These are phyloP conservation scores for Pseudachorutes palmiensis DNA, from an alignment of 1,140 invertebrate genomes.

Conservation along the genomic window DNA sequence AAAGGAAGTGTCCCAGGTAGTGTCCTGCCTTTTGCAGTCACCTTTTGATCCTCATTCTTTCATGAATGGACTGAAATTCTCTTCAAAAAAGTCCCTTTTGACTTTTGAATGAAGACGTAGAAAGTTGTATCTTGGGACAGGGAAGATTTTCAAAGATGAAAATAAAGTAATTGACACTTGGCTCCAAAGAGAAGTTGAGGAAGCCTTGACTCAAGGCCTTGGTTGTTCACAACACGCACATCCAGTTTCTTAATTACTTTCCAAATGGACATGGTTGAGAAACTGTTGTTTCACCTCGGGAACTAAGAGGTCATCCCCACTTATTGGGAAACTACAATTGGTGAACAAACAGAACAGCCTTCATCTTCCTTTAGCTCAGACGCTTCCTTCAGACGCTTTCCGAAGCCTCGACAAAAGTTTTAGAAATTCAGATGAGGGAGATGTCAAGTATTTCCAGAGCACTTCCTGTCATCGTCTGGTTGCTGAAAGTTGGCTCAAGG, in stretches of 20 bases:
- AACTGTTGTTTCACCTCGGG: constrained; percentile 11
- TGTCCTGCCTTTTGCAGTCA: background rate
- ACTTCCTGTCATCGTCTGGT: background rate
- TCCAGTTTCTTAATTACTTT: constrained; percentile 1
- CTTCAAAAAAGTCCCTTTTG: background rate
- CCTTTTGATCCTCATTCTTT: background rate
- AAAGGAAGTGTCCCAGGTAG: background rate
- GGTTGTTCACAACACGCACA: too few species aligned
- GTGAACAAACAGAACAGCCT: too few species aligned
- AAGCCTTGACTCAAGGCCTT: background rate
- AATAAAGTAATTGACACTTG: too few species aligned
- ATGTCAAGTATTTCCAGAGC: background rate
- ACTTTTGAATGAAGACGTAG: too few species aligned
- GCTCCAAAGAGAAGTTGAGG: too few species aligned
- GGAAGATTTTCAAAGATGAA: too few species aligned
- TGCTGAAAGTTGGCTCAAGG: background rate
- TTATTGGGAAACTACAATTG: too few species aligned
- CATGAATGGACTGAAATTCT: background rate
- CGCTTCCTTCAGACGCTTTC: background rate
- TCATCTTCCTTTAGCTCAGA: background rate
- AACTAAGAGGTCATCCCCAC: background rate
- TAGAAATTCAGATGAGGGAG: constrained; percentile 4
- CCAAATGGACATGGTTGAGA: constrained; percentile 1
- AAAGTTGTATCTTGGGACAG: too few species aligned
- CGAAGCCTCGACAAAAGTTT: background rate